Evolutionary conservation across 2,797 vertebrate genomes (phyloP), one percentile per base, ranked within the genome.

Genomic region (Salarias fasciatus): DNA sequence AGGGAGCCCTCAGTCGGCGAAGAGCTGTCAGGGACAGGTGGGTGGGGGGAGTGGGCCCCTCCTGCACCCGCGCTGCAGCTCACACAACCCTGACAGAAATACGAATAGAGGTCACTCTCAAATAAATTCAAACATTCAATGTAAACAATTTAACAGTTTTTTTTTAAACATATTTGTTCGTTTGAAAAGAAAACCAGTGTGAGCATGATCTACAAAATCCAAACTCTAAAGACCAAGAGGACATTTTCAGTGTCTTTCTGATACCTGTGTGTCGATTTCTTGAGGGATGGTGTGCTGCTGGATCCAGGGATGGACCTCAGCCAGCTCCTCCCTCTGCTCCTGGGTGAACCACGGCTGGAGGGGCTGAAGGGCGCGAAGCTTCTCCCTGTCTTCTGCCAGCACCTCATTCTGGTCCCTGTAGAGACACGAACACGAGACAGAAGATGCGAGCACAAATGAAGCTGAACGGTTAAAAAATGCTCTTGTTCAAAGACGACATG

Each of bases 321-420:
- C 91, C 37, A 97, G 92, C 88, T 97, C 96, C 72, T 92, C 72
- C 80, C 86, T 94, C 76, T 97, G 96, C 29, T 91, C 84, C 0
- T 85, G 86, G 0, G 79, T 95, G 83, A 97, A 95, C 86, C 88
- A 91, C 1, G 96, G 96, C 90, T 98, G 95, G 48, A 77, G 91
- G 36, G 79, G 85, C 33, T 79, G 88, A 89, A 96, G 89, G 13
- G 87, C 82, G 1, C 69, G 73, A 37, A 98, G 91, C 72, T 94
- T 95, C 69, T 93, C 92, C 54, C 91, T 80, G 83, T 97, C 96
- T 63, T 94, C 92, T 40, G 92, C 93, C 33, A 97, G 79, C 46
- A 97, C 93, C 1, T 92, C 87, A 13, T 86, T 92, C 82, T 88
- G 90, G 77, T 91, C 88, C 88, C 96, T 97, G 78, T 0, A 18